Conservation (phyloP, 2,888 invertebrate species). For the Muschampia plurimacula region DNA sequence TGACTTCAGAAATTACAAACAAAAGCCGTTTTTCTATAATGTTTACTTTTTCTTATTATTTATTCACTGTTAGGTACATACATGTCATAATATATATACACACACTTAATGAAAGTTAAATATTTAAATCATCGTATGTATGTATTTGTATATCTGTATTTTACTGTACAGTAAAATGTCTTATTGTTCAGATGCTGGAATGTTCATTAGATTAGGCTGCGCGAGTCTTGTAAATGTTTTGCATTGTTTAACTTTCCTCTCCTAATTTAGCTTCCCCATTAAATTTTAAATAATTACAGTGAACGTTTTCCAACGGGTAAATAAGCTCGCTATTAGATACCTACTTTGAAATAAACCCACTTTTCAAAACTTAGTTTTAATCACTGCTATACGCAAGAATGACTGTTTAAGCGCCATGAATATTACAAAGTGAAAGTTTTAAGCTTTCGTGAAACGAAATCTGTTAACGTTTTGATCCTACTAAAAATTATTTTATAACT, state of each 20-base stretch:
- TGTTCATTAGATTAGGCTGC: slow-evolving; percentile 9
- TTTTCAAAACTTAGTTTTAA: slow-evolving; percentile 21
- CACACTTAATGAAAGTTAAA: no score
- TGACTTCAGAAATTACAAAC: not conserved
- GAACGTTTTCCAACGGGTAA: slow-evolving; percentile 16
- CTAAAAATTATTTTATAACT: no score
- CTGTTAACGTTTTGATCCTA: not conserved
- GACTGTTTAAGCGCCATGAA: slow-evolving; percentile 14
- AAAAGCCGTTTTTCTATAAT: not conserved
- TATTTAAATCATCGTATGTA: no score
- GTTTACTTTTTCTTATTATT: not conserved
- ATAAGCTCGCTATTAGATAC: slow-evolving; percentile 10
- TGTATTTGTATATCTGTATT: no score
- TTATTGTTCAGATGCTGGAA: slow-evolving; percentile 17
- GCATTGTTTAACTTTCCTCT: slow-evolving; percentile 14
- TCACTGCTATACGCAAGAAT: not conserved
- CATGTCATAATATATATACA: no score
- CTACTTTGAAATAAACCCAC: slow-evolving; percentile 29
- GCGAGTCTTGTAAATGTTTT: slow-evolving; percentile 18
- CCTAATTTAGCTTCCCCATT: slow-evolving; percentile 23
- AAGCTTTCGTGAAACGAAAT: not conserved
- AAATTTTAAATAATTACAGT: slow-evolving; percentile 24
- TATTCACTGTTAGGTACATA: not conserved
- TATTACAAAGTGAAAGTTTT: slow-evolving; percentile 8
- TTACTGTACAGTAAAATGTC: not conserved